Percentiles rank a stretch among this genome's conserved stretches.
phyloP scores from a whole-genome alignment of 2,113 vertebrate genomes.

The Amblyopsis rosae region DNA sequence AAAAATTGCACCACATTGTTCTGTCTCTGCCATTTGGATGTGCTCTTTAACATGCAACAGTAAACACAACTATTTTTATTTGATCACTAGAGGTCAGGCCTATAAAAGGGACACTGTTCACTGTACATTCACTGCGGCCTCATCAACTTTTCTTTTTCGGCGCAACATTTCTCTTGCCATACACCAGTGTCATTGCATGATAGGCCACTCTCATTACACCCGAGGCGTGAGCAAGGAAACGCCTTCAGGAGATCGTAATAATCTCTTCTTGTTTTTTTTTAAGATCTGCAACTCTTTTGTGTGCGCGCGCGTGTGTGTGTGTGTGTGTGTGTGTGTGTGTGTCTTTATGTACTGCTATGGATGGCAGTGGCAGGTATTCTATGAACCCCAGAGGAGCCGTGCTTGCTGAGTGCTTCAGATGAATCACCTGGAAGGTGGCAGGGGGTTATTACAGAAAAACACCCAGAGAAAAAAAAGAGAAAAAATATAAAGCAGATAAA shows the following conservation, averaged over 20 bases:
- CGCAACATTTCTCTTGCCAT: slow-evolving; percentile 24
- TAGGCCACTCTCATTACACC: slow-evolving; percentile 39
- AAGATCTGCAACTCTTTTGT: slow-evolving; percentile 31
- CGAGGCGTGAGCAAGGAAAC: slow-evolving; percentile 36
- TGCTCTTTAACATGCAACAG: not conserved
- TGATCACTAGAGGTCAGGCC: not conserved
- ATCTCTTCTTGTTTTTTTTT: slow-evolving; percentile 37
- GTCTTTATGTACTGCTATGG: slow-evolving; percentile 42
- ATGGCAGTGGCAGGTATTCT: slow-evolving; percentile 52
- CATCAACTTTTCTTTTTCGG: not conserved
- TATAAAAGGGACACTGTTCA: not conserved
- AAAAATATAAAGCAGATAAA: slow-evolving; percentile 68
- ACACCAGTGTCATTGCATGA: slow-evolving; percentile 9
- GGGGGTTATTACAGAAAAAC: slow-evolving; percentile 72
- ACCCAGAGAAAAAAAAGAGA: slow-evolving; percentile 51
- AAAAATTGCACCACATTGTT: no score
- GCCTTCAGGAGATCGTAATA: slow-evolving; percentile 41
- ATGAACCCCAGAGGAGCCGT: slow-evolving; percentile 55
- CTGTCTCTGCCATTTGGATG: not conserved
- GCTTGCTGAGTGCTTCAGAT: slow-evolving; percentile 50
- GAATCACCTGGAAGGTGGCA: slow-evolving; percentile 67
- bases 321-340: slow-evolving; percentile 21
- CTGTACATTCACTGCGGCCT: not conserved
- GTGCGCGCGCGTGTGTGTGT: not conserved
- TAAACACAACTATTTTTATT: not conserved